Evolutionary conservation across 2,888 invertebrate species (phyloP), one percentile per base, ranked within the genome.

Genomic region (Ornithoptera priamus): DNA sequence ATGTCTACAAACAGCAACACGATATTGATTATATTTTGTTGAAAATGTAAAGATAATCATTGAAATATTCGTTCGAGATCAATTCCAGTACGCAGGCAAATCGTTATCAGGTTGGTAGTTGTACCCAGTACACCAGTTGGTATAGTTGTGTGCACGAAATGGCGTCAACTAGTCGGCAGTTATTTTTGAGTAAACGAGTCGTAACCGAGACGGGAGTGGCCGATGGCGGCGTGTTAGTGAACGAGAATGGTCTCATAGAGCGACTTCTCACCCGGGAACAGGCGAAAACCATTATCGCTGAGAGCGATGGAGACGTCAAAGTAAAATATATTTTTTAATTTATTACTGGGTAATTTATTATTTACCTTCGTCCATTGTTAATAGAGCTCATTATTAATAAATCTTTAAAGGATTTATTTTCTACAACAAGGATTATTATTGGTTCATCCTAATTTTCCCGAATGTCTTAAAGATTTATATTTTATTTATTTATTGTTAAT

Each of bases 151-250:
- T 73, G 71, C 72, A 63, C 73, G 75, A 76, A 70, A 85, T 83
- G 82, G 82, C 84, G 76, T 77, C 76, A 75, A 72, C 78, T 71
- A 75, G 79, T 69, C 82, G 83, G 71, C 86, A 89, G 75, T 80
- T 93, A 78, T 93, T 92, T 87, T 75, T 92, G 73, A 92, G 93
- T 75, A 85, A 78, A 73, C 85, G 84, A 68, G 87, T 95, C 53
- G 93, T 94, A 65, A 87, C 94, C 64, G 90, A 93, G 73, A 85
- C 87, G 69, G 87, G 85, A 61, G 89, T 94, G 64, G 79, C 91
- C 20, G 90, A 94, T 72, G 95, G 95, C 59, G 94, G 94, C 39
- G 93, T 95, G 72, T 82, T 96, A 53, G 93, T 95, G 30, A 85
- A 92, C 66, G 86, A 90, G 71, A 85, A 93, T 79, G 96, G 95